These are phyloP conservation scores for Bombus pascuorum DNA, from an alignment of 1,140 invertebrate species.

Conservation along the genomic window DNA sequence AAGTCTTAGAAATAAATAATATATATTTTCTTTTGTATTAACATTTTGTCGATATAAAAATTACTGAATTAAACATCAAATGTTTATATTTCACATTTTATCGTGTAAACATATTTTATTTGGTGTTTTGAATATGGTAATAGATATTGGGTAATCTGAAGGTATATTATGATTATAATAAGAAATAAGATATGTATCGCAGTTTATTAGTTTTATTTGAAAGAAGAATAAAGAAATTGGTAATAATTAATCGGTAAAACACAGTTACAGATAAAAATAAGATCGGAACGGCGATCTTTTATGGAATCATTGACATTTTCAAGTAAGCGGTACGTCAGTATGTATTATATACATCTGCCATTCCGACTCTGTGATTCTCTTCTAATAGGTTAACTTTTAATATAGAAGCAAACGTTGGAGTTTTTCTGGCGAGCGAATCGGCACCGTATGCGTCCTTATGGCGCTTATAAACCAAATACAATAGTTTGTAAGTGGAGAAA, in stretches of 20 bases:
- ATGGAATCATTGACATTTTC: conserved; percentile 41
- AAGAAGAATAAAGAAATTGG: neutral
- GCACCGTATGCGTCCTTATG: conserved; percentile 63
- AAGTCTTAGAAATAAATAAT: conserved; percentile 8
- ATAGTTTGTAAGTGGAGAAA: neutral
- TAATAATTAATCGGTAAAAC: neutral
- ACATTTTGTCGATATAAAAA: neutral
- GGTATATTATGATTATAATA: neutral
- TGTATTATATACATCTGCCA: conserved; percentile 59
- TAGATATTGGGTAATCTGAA: neutral
- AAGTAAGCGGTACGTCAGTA: conserved; percentile 30
- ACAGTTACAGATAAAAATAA: conserved; percentile 24
- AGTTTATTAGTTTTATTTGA: neutral
- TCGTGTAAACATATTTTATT: neutral
- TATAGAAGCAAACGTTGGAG: conserved; percentile 54
- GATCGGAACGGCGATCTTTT: neutral
- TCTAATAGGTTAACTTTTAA: conserved; percentile 68
- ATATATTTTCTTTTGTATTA: neutral
- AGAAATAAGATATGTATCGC: too few relatives aligned
- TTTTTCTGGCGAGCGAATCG: conserved; percentile 55
- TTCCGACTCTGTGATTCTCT: conserved; percentile 46
- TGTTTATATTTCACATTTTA: neutral
- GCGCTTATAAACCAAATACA: conserved; percentile 49
- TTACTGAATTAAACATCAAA: neutral
- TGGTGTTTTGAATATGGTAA: neutral